Evolutionary conservation across 2,797 vertebrate species (phyloP).

Genomic region (Mus caroli): DNA sequence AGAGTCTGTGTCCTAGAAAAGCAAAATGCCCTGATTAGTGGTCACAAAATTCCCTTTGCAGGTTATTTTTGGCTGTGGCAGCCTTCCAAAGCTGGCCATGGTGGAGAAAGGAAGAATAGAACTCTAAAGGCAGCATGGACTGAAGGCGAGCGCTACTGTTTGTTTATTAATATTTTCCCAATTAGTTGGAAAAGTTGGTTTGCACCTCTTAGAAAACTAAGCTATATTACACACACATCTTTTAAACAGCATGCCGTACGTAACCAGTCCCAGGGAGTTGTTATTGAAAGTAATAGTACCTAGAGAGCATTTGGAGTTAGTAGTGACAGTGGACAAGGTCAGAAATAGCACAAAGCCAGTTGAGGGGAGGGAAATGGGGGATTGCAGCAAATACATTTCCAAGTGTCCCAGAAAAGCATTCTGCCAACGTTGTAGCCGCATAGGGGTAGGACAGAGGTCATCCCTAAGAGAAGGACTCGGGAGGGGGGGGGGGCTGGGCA

Average conservation of each 20-base stretch:
- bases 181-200: conserved; percentile 31
- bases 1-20: conserved; percentile 41
- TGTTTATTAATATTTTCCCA: not conserved
- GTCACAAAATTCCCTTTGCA: conserved; percentile 38
- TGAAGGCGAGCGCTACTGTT: not conserved
- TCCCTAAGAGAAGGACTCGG: not conserved
- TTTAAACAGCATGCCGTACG: conserved; percentile 70
- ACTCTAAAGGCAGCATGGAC: conserved; percentile 16
- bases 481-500: too few relatives aligned
- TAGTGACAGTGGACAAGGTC: not conserved
- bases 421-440: not conserved
- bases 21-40: not conserved
- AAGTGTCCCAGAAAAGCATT: not conserved
- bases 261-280: conserved; percentile 4
- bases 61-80: conserved; percentile 53
- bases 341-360: conserved; percentile 48
- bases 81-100: not conserved
- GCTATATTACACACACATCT: conserved; percentile 72
- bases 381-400: not conserved
- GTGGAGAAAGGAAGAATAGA: conserved; percentile 36
- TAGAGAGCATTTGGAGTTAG: not conserved
- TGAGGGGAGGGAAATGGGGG: not conserved
- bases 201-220: conserved; percentile 52
- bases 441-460: not conserved
- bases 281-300: conserved; percentile 62